phyloP scores from a whole-genome alignment of 2,797 vertebrate species.

The Coracias cyanogaster region DNA sequence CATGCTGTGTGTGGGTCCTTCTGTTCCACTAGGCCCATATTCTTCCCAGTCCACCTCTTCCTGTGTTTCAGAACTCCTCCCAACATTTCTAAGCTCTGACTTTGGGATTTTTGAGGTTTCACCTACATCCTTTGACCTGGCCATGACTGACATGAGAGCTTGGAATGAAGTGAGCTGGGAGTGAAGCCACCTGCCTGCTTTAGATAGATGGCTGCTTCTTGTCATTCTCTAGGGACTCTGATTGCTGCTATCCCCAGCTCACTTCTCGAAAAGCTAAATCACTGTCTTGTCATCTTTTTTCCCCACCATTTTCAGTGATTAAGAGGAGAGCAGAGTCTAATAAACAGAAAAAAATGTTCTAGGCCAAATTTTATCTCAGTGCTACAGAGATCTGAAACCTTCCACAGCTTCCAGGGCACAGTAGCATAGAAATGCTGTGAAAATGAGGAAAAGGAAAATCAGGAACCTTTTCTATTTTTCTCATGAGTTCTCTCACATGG shows the following conservation, averaged over 20 bases:
- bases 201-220: background rate
- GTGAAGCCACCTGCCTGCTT: background rate
- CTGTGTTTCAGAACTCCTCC: background rate
- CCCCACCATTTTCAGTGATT: background rate
- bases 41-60: background rate
- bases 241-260: background rate
- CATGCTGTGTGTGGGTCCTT: accelerated
- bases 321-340: background rate
- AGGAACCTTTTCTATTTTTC: background rate
- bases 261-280: background rate
- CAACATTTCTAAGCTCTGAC: background rate
- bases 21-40: background rate
- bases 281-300: background rate
- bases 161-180: background rate
- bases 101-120: background rate
- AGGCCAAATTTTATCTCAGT: background rate
- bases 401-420: background rate
- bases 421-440: background rate
- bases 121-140: background rate
- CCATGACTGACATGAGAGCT: background rate
- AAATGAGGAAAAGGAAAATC: background rate
- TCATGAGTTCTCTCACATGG: background rate
- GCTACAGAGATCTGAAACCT: background rate
- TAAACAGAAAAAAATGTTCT: background rate
- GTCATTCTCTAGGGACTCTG: background rate